These are phyloP conservation scores for Ommatoiulus sabulosus DNA, from an alignment of 2,888 invertebrate species.

Conservation along the genomic window DNA sequence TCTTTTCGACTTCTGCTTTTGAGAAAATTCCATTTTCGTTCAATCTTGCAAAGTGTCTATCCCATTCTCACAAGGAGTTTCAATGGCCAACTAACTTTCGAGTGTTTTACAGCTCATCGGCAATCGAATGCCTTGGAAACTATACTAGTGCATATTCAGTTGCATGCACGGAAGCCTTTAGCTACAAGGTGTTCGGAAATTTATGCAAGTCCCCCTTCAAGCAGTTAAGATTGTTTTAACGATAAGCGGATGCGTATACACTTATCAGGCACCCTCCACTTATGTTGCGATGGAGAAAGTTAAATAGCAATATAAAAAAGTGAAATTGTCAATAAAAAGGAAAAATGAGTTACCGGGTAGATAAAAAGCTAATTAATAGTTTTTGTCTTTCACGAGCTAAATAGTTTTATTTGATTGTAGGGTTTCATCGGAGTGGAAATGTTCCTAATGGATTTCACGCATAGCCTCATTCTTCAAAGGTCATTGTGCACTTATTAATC, in stretches of 20 bases:
- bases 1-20: background rate
- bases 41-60: background rate
- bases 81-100: background rate
- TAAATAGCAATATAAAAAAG: too few relatives aligned
- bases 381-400: too few relatives aligned
- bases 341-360: too few relatives aligned
- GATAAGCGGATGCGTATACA: too few relatives aligned
- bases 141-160: background rate
- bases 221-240: too few relatives aligned
- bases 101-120: conserved; percentile 6
- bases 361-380: too few relatives aligned
- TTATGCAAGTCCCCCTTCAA: too few relatives aligned
- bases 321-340: too few relatives aligned
- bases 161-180: background rate
- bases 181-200: background rate
- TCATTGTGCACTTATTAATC: background rate
- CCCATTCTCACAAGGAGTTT: background rate
- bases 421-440: background rate
- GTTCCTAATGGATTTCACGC: background rate
- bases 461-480: background rate
- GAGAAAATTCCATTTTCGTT: too few relatives aligned
- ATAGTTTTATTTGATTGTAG: too few relatives aligned
- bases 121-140: background rate
- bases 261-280: too few relatives aligned
- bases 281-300: too few relatives aligned